A percentile compares a stretch with the other conserved stretches of the same genome.
Evolutionary conservation across 2,113 vertebrate species (phyloP).

Genomic region (Semnornis frantzii): DNA sequence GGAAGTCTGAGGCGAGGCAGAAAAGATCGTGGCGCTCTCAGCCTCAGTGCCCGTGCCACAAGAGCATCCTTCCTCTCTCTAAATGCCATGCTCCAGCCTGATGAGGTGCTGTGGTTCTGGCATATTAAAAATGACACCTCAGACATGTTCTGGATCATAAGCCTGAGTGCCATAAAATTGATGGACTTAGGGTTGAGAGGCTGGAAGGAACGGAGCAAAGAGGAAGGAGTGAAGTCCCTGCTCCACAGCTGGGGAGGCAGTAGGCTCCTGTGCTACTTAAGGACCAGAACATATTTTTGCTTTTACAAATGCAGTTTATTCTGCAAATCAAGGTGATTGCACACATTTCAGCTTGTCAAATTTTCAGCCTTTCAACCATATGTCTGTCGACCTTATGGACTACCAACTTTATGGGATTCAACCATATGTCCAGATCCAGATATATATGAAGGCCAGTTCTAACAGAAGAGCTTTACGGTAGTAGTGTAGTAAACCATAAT

Average conservation of each 20-base stretch:
- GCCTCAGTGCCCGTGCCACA: not conserved
- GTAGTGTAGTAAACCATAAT: constrained; percentile 76
- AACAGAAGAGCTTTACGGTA: constrained; percentile 77
- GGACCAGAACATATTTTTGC: constrained; percentile 61
- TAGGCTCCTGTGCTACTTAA: constrained; percentile 40
- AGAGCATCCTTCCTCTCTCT: constrained; percentile 2
- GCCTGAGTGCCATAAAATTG: constrained; percentile 21
- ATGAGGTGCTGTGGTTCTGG: not conserved
- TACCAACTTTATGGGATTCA: constrained; percentile 68
- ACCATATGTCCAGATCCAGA: constrained; percentile 67
- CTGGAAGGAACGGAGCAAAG: constrained; percentile 15
- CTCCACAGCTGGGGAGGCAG: constrained; percentile 21
- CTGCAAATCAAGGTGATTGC: constrained; percentile 69
- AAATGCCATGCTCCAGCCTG: not conserved
- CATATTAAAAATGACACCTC: not conserved
- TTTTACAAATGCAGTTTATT: constrained; percentile 64
- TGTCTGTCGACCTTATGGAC: constrained; percentile 66
- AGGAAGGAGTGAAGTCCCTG: not conserved
- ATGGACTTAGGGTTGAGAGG: not conserved
- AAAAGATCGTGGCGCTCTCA: not conserved
- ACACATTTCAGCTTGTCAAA: constrained; percentile 70
- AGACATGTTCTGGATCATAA: constrained; percentile 25
- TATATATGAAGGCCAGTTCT: constrained; percentile 72
- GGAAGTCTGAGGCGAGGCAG: constrained; percentile 5
- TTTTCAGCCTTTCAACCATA: constrained; percentile 73